Percentiles rank a stretch among this genome's conserved stretches.
phyloP scores from a whole-genome alignment of 2,888 invertebrate genomes.

The Callyntrura guangdongensis region DNA sequence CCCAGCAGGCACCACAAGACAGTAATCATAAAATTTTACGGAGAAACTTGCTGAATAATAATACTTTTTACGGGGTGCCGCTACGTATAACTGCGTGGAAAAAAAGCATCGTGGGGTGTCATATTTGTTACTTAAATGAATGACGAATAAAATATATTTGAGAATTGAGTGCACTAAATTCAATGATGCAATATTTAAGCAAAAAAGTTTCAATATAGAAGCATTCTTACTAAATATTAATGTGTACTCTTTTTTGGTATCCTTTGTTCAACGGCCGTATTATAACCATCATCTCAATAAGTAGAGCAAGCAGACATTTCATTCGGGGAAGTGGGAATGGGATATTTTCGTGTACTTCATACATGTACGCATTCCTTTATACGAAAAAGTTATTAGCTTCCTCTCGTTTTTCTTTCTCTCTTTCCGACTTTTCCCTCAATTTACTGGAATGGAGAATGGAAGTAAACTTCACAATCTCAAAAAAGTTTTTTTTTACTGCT shows the following conservation, averaged over 20 bases:
- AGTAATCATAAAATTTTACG: conserved; percentile 11
- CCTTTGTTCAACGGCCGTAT: neutral
- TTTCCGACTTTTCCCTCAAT: conserved; percentile 3
- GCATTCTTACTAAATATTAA: neutral
- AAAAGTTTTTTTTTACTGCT: conserved; percentile 38
- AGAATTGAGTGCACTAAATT: neutral
- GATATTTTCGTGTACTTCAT: neutral
- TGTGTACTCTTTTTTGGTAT: too few species aligned
- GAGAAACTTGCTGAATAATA: neutral
- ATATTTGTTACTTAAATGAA: too few species aligned
- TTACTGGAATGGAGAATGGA: conserved; percentile 22
- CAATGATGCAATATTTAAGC: neutral
- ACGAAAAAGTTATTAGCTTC: neutral
- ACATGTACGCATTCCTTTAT: neutral
- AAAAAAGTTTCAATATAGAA: neutral
- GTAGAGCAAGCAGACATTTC: neutral
- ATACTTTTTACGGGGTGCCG: neutral
- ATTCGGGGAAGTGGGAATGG: neutral
- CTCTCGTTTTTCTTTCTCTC: neutral
- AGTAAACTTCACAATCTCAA: conserved; percentile 34
- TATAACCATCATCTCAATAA: neutral
- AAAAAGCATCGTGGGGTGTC: too few species aligned
- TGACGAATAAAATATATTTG: neutral
- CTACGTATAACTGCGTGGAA: too few species aligned
- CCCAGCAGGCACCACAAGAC: neutral